These are phyloP conservation scores for Cactoblastis cactorum DNA, from an alignment of 2,888 invertebrate species.

Conservation along the genomic window DNA sequence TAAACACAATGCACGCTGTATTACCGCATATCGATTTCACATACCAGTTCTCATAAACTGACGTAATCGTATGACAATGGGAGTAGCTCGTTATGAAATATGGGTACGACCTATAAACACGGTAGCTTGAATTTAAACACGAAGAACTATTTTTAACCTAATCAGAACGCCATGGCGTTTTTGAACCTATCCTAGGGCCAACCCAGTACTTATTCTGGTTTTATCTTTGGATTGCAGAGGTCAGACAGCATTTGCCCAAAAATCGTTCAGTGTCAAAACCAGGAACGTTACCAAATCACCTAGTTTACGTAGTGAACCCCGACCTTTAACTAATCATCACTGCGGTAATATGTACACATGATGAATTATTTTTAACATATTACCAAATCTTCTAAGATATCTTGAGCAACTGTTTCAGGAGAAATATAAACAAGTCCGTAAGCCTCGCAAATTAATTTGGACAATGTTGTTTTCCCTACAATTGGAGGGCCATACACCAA, in stretches of 20 bases:
- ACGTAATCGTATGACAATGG: neutral
- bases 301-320: too few relatives aligned
- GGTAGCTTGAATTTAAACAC: neutral
- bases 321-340: too few relatives aligned
- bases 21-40: conserved; percentile 4
- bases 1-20: neutral
- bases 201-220: too few relatives aligned
- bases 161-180: too few relatives aligned
- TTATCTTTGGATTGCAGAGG: too few relatives aligned
- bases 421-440: conserved; percentile 80
- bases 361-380: conserved; percentile 34
- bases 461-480: conserved; percentile 81
- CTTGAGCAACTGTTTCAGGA: conserved; percentile 73
- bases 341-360: neutral
- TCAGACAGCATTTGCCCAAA: too few relatives aligned
- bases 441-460: conserved; percentile 74
- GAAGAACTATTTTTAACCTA: conserved; percentile 33
- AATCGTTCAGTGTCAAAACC: too few relatives aligned
- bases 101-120: neutral
- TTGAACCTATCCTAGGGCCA: too few relatives aligned
- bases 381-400: conserved; percentile 78
- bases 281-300: too few relatives aligned
- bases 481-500: conserved; percentile 83
- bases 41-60: conserved; percentile 4
- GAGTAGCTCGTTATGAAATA: neutral